A percentile compares a stretch with the other conserved stretches of the same genome.
Conservation (phyloP, 2,113 vertebrate genomes). For the Anguilla rostrata region DNA sequence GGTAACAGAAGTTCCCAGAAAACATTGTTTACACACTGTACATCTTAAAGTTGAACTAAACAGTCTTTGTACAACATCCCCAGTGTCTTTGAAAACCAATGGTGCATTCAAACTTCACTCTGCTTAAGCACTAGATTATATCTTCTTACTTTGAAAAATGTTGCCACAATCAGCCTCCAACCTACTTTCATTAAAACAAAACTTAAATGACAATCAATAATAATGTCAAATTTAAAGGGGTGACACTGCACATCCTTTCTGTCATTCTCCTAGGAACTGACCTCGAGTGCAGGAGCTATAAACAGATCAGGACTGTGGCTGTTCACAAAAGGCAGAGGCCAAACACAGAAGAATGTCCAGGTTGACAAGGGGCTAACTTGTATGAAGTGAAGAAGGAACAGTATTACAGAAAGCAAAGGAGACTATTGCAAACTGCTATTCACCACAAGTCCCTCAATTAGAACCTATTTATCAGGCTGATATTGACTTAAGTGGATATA, state of each 20-base stretch:
- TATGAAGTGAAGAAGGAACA: constrained; percentile 17
- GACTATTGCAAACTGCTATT: constrained; percentile 21
- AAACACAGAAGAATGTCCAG: background rate
- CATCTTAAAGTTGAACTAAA: background rate
- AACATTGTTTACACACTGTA: background rate
- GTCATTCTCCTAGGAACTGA: background rate
- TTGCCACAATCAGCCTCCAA: too few relatives aligned
- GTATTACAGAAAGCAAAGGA: constrained; percentile 30
- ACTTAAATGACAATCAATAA: background rate
- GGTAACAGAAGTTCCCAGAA: background rate
- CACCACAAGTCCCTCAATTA: background rate
- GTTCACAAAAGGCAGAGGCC: background rate
- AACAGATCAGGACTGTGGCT: background rate
- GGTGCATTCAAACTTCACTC: background rate
- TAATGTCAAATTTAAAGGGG: background rate
- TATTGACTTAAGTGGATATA: too few relatives aligned
- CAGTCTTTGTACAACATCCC: background rate
- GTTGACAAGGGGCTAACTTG: background rate
- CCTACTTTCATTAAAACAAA: background rate
- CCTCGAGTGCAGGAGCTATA: background rate
- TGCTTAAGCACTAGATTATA: background rate
- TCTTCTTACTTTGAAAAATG: background rate
- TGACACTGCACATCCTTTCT: background rate
- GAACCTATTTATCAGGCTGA: background rate
- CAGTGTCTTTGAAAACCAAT: background rate